A percentile compares a stretch with the other conserved stretches of the same genome.
Evolutionary conservation across 2,113 vertebrate genomes (phyloP).

Genomic region (Etia nguti): DNA sequence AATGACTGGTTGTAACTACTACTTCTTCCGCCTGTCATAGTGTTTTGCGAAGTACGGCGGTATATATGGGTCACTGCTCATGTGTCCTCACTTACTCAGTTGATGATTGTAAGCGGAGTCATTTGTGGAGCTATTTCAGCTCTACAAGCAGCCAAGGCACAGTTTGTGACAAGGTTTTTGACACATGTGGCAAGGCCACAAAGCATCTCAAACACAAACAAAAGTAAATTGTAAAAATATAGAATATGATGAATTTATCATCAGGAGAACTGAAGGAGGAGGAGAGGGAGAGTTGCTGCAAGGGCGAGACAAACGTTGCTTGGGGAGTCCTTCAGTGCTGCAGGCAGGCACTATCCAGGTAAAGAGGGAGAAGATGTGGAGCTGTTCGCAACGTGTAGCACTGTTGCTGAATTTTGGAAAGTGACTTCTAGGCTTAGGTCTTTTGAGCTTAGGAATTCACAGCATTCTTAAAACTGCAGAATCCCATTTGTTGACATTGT

Average conservation of each 20-base stretch:
- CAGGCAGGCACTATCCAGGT: neutral
- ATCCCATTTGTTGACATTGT: neutral
- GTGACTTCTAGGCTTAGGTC: neutral
- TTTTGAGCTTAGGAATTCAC: neutral
- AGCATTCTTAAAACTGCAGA: neutral
- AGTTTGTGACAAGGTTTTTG: neutral
- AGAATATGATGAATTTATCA: neutral
- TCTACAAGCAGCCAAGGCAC: neutral
- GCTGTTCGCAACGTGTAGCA: neutral
- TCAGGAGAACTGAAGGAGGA: neutral
- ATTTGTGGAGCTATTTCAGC: neutral
- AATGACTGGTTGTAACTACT: neutral
- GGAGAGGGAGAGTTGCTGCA: neutral
- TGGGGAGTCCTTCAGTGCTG: neutral
- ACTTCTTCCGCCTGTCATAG: neutral
- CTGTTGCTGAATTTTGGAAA: neutral
- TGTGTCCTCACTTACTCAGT: neutral
- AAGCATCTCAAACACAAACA: neutral
- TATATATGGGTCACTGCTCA: neutral
- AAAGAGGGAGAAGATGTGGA: neutral
- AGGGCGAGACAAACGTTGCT: accelerated
- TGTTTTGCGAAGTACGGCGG: accelerated
- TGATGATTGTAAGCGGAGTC: neutral
- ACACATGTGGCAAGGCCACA: neutral
- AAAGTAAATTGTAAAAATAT: neutral